These are phyloP conservation scores for Pandemis corylana DNA, from an alignment of 2,888 invertebrate species.

Conservation along the genomic window DNA sequence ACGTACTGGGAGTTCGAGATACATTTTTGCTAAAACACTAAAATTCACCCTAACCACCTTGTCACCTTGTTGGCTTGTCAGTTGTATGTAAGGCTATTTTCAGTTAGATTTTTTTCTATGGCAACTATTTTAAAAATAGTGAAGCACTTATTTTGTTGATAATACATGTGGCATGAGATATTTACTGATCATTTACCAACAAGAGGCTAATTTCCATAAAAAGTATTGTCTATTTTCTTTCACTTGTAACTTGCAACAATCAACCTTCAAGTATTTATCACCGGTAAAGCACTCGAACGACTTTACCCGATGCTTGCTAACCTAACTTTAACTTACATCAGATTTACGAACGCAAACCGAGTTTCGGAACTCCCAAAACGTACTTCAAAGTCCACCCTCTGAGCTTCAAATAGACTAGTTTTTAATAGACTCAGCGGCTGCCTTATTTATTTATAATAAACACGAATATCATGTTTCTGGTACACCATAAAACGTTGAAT, in stretches of 20 bases:
- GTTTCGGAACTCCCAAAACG: slow-evolving; percentile 19
- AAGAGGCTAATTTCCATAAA: too few relatives aligned
- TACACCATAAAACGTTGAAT: slow-evolving; percentile 29
- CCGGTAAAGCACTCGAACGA: neutral
- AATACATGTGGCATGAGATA: too few relatives aligned
- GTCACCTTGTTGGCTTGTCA: too few relatives aligned
- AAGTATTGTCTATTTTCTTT: neutral
- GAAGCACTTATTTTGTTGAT: too few relatives aligned
- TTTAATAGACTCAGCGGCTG: slow-evolving; percentile 29
- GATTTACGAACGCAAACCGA: neutral
- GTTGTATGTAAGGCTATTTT: too few relatives aligned
- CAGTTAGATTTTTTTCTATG: too few relatives aligned
- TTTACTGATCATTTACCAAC: too few relatives aligned
- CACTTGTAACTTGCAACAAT: neutral
- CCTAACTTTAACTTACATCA: too few relatives aligned
- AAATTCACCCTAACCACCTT: neutral
- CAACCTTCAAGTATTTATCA: neutral
- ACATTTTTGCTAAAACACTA: neutral
- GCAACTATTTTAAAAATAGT: too few relatives aligned
- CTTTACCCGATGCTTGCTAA: too few relatives aligned
- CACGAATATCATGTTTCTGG: slow-evolving; percentile 36
- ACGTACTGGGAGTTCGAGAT: neutral
- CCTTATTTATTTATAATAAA: slow-evolving; percentile 38
- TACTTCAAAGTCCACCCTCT: slow-evolving; percentile 14
- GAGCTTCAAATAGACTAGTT: slow-evolving; percentile 24